These are phyloP conservation scores for Cephus nigrinus DNA, from an alignment of 2,888 invertebrate species.

Conservation along the genomic window DNA sequence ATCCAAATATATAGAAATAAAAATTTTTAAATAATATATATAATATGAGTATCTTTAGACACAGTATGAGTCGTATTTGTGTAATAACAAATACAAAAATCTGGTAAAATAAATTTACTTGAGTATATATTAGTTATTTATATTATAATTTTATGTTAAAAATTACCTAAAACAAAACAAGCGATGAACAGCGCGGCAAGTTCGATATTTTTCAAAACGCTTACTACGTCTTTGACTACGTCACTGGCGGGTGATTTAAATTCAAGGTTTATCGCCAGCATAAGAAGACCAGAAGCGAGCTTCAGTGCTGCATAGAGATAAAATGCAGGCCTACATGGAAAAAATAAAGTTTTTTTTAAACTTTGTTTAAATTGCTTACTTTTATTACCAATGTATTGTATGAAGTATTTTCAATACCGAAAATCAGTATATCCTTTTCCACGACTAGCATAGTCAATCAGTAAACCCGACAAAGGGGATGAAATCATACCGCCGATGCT, in stretches of 20 bases:
- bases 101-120: not conserved
- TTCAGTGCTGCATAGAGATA: constrained; percentile 80
- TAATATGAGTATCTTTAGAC: too few relatives aligned
- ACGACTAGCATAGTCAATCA: constrained; percentile 80
- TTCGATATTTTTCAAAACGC: constrained; percentile 77
- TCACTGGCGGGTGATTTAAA: constrained; percentile 81
- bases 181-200: constrained; percentile 79
- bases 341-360: constrained; percentile 12
- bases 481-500: constrained; percentile 83
- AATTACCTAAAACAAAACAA: constrained; percentile 78
- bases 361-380: not conserved
- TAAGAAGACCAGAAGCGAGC: constrained; percentile 74
- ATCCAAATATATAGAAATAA: too few relatives aligned
- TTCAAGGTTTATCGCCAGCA: constrained; percentile 79
- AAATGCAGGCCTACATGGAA: constrained; percentile 76
- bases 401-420: constrained; percentile 67
- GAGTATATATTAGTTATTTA: too few relatives aligned
- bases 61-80: too few relatives aligned
- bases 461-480: constrained; percentile 79
- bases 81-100: not conserved
- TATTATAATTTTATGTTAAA: not conserved
- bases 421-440: constrained; percentile 80
- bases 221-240: constrained; percentile 76
- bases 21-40: too few relatives aligned
- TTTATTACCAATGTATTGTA: not conserved